Evolutionary conservation across 1,140 invertebrate species (phyloP).

Genomic region (Diorhabda sublineata): DNA sequence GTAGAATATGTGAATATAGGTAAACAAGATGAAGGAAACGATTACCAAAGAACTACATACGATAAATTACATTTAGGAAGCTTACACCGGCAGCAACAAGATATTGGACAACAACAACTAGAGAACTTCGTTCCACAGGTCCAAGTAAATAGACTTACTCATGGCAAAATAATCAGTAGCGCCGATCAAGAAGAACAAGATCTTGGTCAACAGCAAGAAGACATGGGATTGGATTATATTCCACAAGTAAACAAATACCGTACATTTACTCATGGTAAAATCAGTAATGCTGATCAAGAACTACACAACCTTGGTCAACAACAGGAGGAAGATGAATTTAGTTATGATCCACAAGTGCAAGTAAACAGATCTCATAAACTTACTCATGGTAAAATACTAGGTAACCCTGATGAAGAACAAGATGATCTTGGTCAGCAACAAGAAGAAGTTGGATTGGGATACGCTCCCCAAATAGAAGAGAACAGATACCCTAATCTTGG

Average conservation of each 20-base stretch:
- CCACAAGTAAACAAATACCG: not conserved
- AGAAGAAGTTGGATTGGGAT: slow-evolving; percentile 7
- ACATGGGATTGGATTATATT: not conserved
- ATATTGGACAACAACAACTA: slow-evolving; percentile 15
- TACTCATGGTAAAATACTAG: not conserved
- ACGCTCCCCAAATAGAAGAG: slow-evolving; percentile 19
- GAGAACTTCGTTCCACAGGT: not conserved
- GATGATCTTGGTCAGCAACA: slow-evolving; percentile 10
- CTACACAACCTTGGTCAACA: slow-evolving; percentile 5
- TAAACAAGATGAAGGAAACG: too few species aligned
- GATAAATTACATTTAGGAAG: too few species aligned
- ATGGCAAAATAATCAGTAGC: not conserved
- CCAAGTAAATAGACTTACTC: not conserved
- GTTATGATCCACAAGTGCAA: not conserved
- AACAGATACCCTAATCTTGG: not conserved
- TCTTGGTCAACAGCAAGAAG: slow-evolving; percentile 8
- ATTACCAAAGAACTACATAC: too few species aligned
- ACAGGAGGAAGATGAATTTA: slow-evolving; percentile 9
- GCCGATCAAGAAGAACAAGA: slow-evolving; percentile 7
- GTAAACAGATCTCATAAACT: not conserved
- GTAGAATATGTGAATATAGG: not conserved
- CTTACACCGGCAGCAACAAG: not conserved
- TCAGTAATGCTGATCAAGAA: not conserved
- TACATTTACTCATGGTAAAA: not conserved
- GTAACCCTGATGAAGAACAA: too few species aligned